Conservation (phyloP, 30 jellyfish, hydroid and myxozoan genomes). For the Mastigias papua region DNA sequence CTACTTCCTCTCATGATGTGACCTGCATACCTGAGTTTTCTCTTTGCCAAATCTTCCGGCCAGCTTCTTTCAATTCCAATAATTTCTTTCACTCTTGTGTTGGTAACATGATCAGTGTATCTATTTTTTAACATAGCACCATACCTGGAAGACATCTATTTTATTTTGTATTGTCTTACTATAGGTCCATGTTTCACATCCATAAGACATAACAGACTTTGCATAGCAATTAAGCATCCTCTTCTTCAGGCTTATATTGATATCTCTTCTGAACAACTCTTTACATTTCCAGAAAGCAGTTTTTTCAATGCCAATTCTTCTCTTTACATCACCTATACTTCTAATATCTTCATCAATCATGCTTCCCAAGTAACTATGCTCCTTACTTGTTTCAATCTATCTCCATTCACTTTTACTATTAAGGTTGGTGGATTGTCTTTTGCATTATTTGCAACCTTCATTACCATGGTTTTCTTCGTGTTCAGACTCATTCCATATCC, state of each 20-base stretch:
- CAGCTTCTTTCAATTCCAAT: not conserved
- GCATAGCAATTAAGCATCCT: conserved; percentile 9
- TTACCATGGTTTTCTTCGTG: conserved; percentile 30
- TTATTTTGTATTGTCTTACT: not conserved
- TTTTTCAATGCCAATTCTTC: conserved; percentile 17
- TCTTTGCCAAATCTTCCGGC: not conserved
- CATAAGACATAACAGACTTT: conserved; percentile 6
- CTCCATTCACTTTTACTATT: not conserved
- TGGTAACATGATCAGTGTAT: conserved; percentile 10
- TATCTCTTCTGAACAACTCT: conserved; percentile 12
- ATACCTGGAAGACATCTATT: conserved; percentile 5
- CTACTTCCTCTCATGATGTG: conserved; percentile 37
- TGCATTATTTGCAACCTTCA: not conserved
- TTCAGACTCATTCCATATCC: conserved; percentile 16
- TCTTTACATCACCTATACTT: conserved; percentile 5
- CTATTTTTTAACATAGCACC: conserved; percentile 20
- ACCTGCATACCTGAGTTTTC: conserved; percentile 35
- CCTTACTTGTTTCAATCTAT: conserved; percentile 9
- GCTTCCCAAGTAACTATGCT: conserved; percentile 16
- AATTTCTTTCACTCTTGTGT: not conserved
- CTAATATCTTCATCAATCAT: conserved; percentile 4
- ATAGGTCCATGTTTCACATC: conserved; percentile 28
- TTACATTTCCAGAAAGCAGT: conserved; percentile 16
- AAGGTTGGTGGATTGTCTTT: not conserved
- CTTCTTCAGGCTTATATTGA: not conserved